Conservation (phyloP, 2,888 invertebrate species). For the Agapostemon virescens region DNA sequence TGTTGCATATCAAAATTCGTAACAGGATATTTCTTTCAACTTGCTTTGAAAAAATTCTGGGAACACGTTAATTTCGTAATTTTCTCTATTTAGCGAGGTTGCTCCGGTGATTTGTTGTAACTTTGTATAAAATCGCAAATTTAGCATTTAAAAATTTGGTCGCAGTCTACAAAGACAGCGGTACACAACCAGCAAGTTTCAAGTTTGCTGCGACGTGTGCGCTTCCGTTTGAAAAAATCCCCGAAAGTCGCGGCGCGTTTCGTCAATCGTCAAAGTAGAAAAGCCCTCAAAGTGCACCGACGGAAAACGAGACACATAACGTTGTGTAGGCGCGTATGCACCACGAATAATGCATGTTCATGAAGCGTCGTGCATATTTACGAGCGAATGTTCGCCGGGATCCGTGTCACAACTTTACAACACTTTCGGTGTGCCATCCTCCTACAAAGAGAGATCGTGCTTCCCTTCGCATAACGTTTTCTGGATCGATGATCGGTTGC, state of each 20-base stretch:
- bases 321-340: constrained; percentile 63
- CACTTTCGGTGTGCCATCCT: constrained; percentile 60
- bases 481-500: constrained; percentile 45
- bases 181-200: background rate
- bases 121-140: background rate
- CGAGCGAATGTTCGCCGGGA: constrained; percentile 70
- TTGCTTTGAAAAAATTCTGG: too few relatives aligned
- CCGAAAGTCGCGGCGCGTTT: background rate
- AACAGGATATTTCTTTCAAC: too few relatives aligned
- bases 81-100: too few relatives aligned
- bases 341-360: constrained; percentile 69
- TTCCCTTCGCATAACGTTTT: constrained; percentile 16
- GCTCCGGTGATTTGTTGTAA: too few relatives aligned
- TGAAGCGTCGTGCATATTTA: constrained; percentile 71
- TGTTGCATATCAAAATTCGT: too few relatives aligned
- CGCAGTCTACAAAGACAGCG: background rate
- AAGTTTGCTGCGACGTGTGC: background rate
- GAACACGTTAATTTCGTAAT: too few relatives aligned
- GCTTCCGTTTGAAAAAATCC: background rate
- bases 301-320: constrained; percentile 42
- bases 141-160: background rate
- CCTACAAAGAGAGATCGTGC: constrained; percentile 51
- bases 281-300: constrained; percentile 25
- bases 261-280: background rate
- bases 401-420: constrained; percentile 70